Evolutionary conservation across 2,888 invertebrate genomes (phyloP).

Genomic region (Cephus nigrinus): DNA sequence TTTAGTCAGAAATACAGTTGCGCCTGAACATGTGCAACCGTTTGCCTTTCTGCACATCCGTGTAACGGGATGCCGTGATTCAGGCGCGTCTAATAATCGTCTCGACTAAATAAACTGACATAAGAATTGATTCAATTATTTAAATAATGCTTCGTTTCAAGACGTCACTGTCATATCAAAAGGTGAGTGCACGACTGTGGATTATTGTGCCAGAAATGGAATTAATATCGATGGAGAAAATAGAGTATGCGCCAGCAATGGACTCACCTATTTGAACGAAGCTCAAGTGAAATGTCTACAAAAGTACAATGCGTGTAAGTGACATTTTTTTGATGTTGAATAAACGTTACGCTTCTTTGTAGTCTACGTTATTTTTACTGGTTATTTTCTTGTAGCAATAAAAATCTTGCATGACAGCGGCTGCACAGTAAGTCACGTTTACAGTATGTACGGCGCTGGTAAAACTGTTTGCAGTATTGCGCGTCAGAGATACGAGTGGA

Average conservation of each 20-base stretch:
- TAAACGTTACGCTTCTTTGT: constrained; percentile 6
- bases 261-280: constrained; percentile 47
- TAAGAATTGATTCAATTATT: background rate
- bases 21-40: constrained; percentile 14
- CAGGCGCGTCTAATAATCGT: constrained; percentile 2
- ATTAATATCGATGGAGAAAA: constrained; percentile 24
- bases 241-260: constrained; percentile 50
- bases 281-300: constrained; percentile 47
- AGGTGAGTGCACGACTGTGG: constrained; percentile 30
- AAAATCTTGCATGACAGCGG: constrained; percentile 47
- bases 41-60: background rate
- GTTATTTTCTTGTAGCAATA: constrained; percentile 31
- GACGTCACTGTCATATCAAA: constrained; percentile 24
- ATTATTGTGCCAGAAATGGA: constrained; percentile 25
- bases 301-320: constrained; percentile 38
- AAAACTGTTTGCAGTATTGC: constrained; percentile 41
- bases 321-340: background rate
- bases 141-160: constrained; percentile 15
- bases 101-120: too few species aligned
- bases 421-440: constrained; percentile 43
- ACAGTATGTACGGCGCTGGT: constrained; percentile 27
- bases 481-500: constrained; percentile 47
- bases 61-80: constrained; percentile 11
- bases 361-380: background rate
- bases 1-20: too few species aligned